Percentiles rank a stretch among this genome's conserved stretches.
Conservation (phyloP, 2,113 vertebrate species). For the Leucopsar rothschildi region DNA sequence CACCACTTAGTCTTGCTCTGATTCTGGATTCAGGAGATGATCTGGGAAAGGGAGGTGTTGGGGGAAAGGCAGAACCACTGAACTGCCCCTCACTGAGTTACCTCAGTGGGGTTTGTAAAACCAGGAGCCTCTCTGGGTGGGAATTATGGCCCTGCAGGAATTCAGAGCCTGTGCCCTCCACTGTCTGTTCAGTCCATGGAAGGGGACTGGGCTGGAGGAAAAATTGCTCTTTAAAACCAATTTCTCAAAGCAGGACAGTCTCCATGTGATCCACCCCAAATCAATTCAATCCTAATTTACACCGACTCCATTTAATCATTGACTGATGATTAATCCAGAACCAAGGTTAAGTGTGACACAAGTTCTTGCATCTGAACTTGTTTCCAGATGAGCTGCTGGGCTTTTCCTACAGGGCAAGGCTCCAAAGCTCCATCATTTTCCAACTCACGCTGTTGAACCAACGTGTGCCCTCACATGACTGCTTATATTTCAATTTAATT, state of each 20-base stretch:
- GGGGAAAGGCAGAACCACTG: background rate
- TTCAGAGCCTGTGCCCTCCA: background rate
- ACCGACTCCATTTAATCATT: constrained; percentile 5
- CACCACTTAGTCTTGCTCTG: background rate
- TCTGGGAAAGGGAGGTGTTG: background rate
- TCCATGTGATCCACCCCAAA: background rate
- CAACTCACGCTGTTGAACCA: background rate
- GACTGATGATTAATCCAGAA: constrained; percentile 11
- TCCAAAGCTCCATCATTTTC: background rate
- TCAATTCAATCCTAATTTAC: constrained; percentile 38
- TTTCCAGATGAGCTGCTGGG: background rate
- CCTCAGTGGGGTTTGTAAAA: background rate
- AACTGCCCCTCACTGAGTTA: rapidly evolving
- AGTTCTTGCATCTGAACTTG: background rate
- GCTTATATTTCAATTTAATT: background rate
- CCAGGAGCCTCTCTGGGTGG: background rate
- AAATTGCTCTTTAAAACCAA: constrained; percentile 6
- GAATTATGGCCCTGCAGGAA: background rate
- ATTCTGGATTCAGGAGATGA: background rate
- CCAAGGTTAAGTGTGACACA: constrained; percentile 28
- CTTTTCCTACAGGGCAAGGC: background rate
- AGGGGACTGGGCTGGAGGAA: background rate
- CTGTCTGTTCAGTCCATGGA: background rate
- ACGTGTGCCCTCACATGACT: rapidly evolving
- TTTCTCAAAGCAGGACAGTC: background rate